Percentiles rank a stretch among this genome's conserved stretches.
Evolutionary conservation across 2,888 invertebrate genomes (phyloP).

Genomic region (Epinotia brunnichana): DNA sequence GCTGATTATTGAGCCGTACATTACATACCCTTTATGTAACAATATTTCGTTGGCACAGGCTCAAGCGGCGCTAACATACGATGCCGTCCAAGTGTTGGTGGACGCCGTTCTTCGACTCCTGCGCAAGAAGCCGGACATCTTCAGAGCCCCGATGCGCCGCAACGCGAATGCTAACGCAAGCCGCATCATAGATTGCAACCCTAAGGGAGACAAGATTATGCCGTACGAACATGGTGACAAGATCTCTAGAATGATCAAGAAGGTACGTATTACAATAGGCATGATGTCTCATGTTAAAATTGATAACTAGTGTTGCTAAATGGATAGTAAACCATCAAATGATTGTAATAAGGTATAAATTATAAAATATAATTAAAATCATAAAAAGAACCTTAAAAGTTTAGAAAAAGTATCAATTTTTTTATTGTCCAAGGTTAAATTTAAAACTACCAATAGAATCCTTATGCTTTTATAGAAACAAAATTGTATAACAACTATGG

Average conservation of each 20-base stretch:
- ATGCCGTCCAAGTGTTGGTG: constrained; percentile 93
- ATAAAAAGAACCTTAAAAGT: too few species aligned
- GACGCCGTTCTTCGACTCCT: constrained; percentile 94
- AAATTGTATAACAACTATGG: too few species aligned
- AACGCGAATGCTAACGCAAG: constrained; percentile 84
- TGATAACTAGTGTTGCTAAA: too few species aligned
- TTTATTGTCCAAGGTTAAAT: too few species aligned
- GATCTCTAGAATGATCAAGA: constrained; percentile 91
- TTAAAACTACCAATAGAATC: too few species aligned
- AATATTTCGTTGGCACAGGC: constrained; percentile 83
- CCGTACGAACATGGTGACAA: constrained; percentile 95
- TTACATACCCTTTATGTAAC: background rate
- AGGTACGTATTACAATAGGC: constrained; percentile 81
- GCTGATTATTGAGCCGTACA: background rate
- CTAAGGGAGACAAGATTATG: constrained; percentile 88
- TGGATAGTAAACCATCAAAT: too few species aligned
- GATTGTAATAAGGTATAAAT: too few species aligned
- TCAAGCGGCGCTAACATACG: constrained; percentile 96
- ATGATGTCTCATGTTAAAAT: too few species aligned
- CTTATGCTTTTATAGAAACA: too few species aligned
- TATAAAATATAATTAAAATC: too few species aligned
- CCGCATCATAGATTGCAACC: constrained; percentile 91
- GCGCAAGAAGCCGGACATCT: constrained; percentile 91
- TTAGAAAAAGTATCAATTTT: too few species aligned
- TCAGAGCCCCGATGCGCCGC: constrained; percentile 83